Percentiles rank a stretch among this genome's conserved stretches.
Evolutionary conservation across 2,113 vertebrate genomes (phyloP).

Genomic region (Cyprinus carpio): DNA sequence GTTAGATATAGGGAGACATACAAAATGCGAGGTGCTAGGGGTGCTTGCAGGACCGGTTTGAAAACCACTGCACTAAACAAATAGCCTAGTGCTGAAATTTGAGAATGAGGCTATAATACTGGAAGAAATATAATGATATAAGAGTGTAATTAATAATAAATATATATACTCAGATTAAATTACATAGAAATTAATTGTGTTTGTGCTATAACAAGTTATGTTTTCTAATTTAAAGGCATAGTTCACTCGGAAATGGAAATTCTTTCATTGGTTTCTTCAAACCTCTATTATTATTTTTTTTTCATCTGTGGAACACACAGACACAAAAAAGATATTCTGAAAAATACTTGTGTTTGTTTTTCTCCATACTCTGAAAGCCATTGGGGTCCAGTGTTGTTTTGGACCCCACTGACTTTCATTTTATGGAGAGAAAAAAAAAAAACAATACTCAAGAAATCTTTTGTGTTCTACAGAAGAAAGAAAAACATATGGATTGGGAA

Average conservation of each 20-base stretch:
- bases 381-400: neutral
- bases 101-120: neutral
- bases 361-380: neutral
- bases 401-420: neutral
- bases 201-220: neutral
- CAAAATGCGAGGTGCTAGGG: too few relatives aligned
- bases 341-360: neutral
- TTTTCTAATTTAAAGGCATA: neutral
- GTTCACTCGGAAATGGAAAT: neutral
- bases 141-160: neutral
- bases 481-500: neutral
- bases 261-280: neutral
- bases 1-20: too few relatives aligned
- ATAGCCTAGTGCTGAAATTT: neutral
- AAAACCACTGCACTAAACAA: too few relatives aligned
- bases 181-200: neutral
- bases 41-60: too few relatives aligned
- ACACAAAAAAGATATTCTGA: neutral
- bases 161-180: neutral
- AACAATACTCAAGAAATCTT: neutral
- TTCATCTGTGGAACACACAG: neutral
- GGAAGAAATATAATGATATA: neutral
- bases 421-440: neutral
- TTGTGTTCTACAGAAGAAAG: neutral
- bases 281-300: neutral